phyloP scores from a whole-genome alignment of 1,140 invertebrate species.

The Dendrolimus punctatus region DNA sequence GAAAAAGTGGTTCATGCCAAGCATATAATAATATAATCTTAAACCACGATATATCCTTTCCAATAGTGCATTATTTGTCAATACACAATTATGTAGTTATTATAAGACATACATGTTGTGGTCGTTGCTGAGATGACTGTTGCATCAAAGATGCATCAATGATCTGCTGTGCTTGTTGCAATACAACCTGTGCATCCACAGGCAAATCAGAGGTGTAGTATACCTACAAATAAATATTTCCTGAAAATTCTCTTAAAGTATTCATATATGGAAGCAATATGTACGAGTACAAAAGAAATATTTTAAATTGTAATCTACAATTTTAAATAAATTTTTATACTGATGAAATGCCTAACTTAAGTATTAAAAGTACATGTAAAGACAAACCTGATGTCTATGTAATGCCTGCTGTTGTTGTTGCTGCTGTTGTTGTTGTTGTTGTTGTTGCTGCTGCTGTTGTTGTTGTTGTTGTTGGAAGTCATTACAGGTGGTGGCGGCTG shows the following conservation, averaged over 20 bases:
- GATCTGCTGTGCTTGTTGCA: conserved; percentile 70
- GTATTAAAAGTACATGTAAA: not conserved
- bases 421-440: conserved; percentile 24
- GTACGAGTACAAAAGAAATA: no score
- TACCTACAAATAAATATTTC: conserved; percentile 67
- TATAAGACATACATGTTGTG: conserved; percentile 68
- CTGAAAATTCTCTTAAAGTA: conserved; percentile 12
- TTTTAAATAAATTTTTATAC: not conserved
- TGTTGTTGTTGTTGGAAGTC: conserved; percentile 56
- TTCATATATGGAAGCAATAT: not conserved
- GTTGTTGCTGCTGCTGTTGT: conserved; percentile 45
- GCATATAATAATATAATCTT: conserved; percentile 23
- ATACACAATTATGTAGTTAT: conserved; percentile 31
- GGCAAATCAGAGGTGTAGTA: conserved; percentile 71
- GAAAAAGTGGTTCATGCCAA: conserved; percentile 27
- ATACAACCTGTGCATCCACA: conserved; percentile 68
- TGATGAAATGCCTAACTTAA: not conserved
- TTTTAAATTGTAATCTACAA: no score
- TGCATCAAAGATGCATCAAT: conserved; percentile 70
- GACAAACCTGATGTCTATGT: conserved; percentile 51
- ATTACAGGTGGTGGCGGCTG: conserved; percentile 31
- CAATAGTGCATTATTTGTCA: conserved; percentile 24
- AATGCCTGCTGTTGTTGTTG: conserved; percentile 45
- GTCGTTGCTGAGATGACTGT: conserved; percentile 63
- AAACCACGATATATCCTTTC: conserved; percentile 15